Evolutionary conservation across 2,113 vertebrate genomes (phyloP), one percentile per base, ranked within the genome.

Genomic region (Istiophorus platypterus): DNA sequence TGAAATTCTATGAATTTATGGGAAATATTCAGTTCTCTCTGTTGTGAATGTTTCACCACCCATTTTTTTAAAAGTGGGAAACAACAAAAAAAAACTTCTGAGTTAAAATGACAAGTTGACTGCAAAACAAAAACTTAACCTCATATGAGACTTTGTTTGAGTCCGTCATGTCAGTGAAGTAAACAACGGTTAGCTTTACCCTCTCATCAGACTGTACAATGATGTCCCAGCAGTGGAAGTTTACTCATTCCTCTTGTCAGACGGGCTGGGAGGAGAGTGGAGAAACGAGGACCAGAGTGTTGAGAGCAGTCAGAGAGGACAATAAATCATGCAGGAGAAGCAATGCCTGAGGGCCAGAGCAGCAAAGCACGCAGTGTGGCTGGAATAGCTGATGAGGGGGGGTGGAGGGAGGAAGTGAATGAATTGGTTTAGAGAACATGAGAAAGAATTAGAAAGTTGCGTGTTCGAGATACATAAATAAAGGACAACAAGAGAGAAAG

Each of bases 251-350:
- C 29, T 73, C 66, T 68, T 81, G 29, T 81, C 49, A 56, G 78
- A 58, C 58, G 69, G 62, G 66, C 39, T 39, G 41, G 49, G 81
- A 72, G 45, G 56, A 51, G 62, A 54, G 26, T 45, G 70, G 26
- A 51, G 52, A 70, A 68, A 57, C 5, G 67, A 75, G 59, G 71
- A 78, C 29, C 13, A 7, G 56, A 63, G 72, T 64, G 49, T 73
- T 72, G 62, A 70, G 69, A 85, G 84, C 64, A 45, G 67, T 67
- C 37, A 70, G 70, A 77, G 72, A 85, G 76, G 64, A 87, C 72
- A 79, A 92, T 90, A 84, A 90, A 92, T 85, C 84, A 89, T 88
- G 83, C 80, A 76, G 76, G 76, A 76, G 88, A 88, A 80, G 88
- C 84, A 72, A 63, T 34, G 80, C 88, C 80, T 59, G 26, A 83